Percentiles rank a stretch among this genome's conserved stretches.
These are phyloP conservation scores for Rhyacophila evoluta DNA, from an alignment of 2,888 invertebrate species.

Conservation along the genomic window DNA sequence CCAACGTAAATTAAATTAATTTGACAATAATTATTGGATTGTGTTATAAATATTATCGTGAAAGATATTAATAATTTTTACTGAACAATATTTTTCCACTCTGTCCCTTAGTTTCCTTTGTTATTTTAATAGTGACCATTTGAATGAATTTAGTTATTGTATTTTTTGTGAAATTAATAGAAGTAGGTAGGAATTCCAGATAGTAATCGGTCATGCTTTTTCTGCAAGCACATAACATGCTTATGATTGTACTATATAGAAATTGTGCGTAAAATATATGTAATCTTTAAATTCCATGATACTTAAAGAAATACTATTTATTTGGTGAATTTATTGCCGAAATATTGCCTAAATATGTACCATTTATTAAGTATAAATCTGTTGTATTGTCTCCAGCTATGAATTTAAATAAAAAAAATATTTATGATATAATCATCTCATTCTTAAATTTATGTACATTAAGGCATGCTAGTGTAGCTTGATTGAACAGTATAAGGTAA, in stretches of 20 bases:
- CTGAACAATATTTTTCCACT: background rate
- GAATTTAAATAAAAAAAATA: too few relatives aligned
- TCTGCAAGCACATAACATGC: background rate
- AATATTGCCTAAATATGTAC: background rate
- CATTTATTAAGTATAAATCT: background rate
- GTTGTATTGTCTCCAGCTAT: too few relatives aligned
- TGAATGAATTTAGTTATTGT: background rate
- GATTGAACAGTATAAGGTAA: too few relatives aligned
- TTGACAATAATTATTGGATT: conserved; percentile 7
- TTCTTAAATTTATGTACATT: too few relatives aligned
- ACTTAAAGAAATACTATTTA: background rate
- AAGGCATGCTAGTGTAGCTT: too few relatives aligned
- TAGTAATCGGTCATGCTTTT: background rate
- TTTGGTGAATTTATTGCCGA: background rate
- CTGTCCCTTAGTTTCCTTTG: background rate
- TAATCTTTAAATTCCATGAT: background rate
- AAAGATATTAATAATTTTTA: background rate
- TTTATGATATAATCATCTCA: too few relatives aligned
- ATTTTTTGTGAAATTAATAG: background rate
- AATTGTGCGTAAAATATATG: background rate
- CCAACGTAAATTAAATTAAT: conserved; percentile 24
- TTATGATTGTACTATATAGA: background rate
- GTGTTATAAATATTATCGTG: conserved; percentile 8
- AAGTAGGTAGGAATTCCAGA: background rate
- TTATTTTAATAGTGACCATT: background rate